These are phyloP conservation scores for Pantherophis vulpinus DNA, from an alignment of 2,797 vertebrate species.

Conservation along the genomic window DNA sequence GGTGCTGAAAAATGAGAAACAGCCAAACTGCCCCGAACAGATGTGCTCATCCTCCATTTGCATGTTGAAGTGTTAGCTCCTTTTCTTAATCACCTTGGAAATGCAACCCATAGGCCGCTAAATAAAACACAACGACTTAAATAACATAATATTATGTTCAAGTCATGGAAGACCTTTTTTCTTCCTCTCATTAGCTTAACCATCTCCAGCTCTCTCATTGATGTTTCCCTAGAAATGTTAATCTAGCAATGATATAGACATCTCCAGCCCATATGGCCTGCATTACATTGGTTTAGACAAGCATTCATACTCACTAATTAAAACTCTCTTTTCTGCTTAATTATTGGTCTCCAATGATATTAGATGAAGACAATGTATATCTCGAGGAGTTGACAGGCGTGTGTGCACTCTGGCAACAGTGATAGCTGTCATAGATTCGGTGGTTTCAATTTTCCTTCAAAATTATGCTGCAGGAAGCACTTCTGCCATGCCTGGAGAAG, in stretches of 20 bases:
- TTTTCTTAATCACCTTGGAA: neutral
- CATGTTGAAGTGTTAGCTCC: neutral
- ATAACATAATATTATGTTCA: neutral
- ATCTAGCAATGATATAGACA: slow-evolving; percentile 8
- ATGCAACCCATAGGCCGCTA: neutral
- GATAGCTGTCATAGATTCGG: slow-evolving; percentile 41
- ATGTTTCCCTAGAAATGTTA: slow-evolving; percentile 5
- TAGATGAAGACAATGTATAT: slow-evolving; percentile 71
- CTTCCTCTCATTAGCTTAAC: neutral
- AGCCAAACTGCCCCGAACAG: neutral
- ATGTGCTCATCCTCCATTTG: neutral
- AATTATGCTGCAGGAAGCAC: slow-evolving; percentile 59
- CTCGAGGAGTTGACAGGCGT: slow-evolving; percentile 64
- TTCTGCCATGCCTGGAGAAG: slow-evolving; percentile 60
- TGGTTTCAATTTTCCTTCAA: slow-evolving; percentile 50
- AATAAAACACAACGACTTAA: neutral
- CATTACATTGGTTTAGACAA: slow-evolving; percentile 74
- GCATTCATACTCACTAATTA: slow-evolving; percentile 78
- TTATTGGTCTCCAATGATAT: slow-evolving; percentile 75
- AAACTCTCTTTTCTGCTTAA: slow-evolving; percentile 75
- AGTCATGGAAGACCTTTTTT: neutral
- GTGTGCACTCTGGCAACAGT: slow-evolving; percentile 31
- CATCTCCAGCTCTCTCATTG: neutral
- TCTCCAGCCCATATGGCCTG: slow-evolving; percentile 1
- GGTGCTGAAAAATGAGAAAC: neutral